phyloP scores from a whole-genome alignment of 2,888 invertebrate genomes.

The Orthosia cruda region DNA sequence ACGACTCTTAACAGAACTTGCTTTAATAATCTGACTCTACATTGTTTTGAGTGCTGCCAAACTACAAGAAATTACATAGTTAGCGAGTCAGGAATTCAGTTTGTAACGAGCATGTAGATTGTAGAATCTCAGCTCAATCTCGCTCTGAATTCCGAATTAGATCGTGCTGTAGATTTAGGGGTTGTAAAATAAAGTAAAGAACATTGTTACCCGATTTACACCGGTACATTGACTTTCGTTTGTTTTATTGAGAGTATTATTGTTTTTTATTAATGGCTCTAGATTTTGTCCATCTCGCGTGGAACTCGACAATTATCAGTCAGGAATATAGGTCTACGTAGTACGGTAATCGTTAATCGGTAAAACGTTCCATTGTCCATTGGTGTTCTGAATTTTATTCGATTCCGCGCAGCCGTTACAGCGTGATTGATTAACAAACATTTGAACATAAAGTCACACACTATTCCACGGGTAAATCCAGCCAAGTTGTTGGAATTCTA shows the following conservation, averaged over 20 bases:
- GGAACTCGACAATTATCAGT: too few species aligned
- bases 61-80: conserved; percentile 48
- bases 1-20: conserved; percentile 14
- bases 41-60: conserved; percentile 44
- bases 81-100: conserved; percentile 48
- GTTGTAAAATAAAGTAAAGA: not conserved
- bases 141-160: conserved; percentile 42
- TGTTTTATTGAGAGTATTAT: not conserved
- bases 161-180: conserved; percentile 14
- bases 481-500: too few species aligned
- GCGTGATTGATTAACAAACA: too few species aligned
- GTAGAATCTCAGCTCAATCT: conserved; percentile 45
- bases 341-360: too few species aligned
- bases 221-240: conserved; percentile 4
- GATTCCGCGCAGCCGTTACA: too few species aligned
- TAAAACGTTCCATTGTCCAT: too few species aligned
- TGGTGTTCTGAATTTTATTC: too few species aligned
- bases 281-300: too few species aligned
- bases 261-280: too few species aligned
- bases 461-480: too few species aligned
- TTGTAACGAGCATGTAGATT: conserved; percentile 55
- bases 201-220: conserved; percentile 8
- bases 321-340: too few species aligned
- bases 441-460: too few species aligned
- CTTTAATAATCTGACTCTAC: conserved; percentile 38